Evolutionary conservation across 64 coral and sea anemone species (phyloP).

Genomic region (Actinia equina): DNA sequence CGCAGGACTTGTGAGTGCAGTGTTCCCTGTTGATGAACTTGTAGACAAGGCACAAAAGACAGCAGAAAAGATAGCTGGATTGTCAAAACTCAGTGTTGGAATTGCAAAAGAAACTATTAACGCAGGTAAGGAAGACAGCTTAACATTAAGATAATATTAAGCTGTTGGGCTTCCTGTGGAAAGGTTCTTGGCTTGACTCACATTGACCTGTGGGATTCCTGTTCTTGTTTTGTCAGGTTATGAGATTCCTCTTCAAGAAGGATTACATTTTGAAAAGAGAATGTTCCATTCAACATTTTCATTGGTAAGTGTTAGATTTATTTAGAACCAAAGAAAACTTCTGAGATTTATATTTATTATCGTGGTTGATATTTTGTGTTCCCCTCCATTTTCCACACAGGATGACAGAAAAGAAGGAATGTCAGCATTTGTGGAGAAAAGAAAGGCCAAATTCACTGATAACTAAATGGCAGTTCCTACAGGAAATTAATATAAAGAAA

Average conservation of each 20-base stretch:
- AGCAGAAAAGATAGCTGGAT: constrained; percentile 76
- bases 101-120: constrained; percentile 87
- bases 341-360: too few species aligned
- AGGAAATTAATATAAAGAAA: too few species aligned
- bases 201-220: neutral
- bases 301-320: constrained; percentile 35
- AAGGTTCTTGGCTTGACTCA: too few species aligned
- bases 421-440: constrained; percentile 84
- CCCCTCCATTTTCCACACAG: constrained; percentile 2
- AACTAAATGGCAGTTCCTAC: constrained; percentile 21
- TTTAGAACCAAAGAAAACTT: neutral
- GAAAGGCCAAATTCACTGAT: constrained; percentile 83
- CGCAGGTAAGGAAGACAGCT: constrained; percentile 35
- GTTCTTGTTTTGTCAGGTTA: constrained; percentile 42
- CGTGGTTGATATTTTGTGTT: neutral
- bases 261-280: constrained; percentile 87
- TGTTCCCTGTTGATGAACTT: constrained; percentile 71
- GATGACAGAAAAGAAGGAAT: constrained; percentile 92
- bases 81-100: constrained; percentile 76
- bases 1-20: constrained; percentile 77
- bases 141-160: too few species aligned
- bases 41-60: constrained; percentile 63
- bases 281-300: constrained; percentile 82
- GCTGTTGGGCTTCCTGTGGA: neutral
- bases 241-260: constrained; percentile 73